Conservation (phyloP, 1,140 invertebrate species). For the Drosophila grimshawi region DNA sequence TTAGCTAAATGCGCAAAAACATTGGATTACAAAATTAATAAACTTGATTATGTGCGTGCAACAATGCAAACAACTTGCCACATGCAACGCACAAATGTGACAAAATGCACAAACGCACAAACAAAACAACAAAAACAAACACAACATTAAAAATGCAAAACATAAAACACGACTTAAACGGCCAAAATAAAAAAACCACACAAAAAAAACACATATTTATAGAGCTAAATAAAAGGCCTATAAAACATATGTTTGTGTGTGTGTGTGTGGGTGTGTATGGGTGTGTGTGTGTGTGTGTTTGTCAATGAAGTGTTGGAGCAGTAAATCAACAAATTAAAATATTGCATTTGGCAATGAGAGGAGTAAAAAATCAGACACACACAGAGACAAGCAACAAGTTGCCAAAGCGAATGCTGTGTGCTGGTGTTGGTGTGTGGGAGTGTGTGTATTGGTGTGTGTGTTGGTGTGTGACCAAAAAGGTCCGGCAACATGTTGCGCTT, state of each 20-base stretch:
- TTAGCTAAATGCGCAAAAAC: conserved; percentile 42
- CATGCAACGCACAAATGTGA: conserved; percentile 62
- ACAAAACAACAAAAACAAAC: conserved; percentile 33
- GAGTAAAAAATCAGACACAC: conserved; percentile 9
- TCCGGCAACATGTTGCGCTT: conserved; percentile 56
- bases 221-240: conserved; percentile 43
- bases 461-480: conserved; percentile 42
- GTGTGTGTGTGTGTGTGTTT: conserved; percentile 12
- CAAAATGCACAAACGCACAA: conserved; percentile 60
- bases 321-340: conserved; percentile 82
- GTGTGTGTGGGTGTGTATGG: conserved; percentile 25
- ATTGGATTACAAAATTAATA: conserved; percentile 72
- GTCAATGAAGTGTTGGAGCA: conserved; percentile 51
- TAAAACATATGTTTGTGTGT: conserved; percentile 19
- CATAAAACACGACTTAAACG: conserved; percentile 44
- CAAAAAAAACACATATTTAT: conserved; percentile 33
- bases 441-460: conserved; percentile 19
- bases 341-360: conserved; percentile 46
- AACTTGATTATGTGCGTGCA: conserved; percentile 26
- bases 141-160: conserved; percentile 74
- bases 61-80: conserved; percentile 47
- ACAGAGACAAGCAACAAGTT: conserved; percentile 65
- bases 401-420: conserved; percentile 16
- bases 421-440: conserved; percentile 3
- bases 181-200: not conserved